Conservation (phyloP, 2,888 invertebrate genomes). For the Craniophora ligustri region DNA sequence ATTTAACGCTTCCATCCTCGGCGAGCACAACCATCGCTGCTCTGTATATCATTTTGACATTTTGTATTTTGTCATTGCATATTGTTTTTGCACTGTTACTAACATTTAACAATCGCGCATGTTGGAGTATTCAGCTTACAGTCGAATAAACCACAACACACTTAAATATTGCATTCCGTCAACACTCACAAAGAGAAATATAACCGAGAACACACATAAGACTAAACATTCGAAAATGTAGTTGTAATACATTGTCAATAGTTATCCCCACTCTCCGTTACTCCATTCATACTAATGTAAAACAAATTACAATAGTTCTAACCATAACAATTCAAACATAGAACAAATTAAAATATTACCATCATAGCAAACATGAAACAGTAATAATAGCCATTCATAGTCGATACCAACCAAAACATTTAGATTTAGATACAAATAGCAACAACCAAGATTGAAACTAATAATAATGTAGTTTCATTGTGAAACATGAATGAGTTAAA, state of each 20-base stretch:
- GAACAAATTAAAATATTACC: slow-evolving; percentile 56
- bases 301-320: slow-evolving; percentile 47
- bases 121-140: slow-evolving; percentile 72
- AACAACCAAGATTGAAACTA: slow-evolving; percentile 45
- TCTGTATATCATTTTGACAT: slow-evolving; percentile 73
- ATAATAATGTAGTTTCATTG: slow-evolving; percentile 56
- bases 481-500: background rate
- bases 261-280: slow-evolving; percentile 31
- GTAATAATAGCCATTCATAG: slow-evolving; percentile 50
- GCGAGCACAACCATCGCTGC: slow-evolving; percentile 78
- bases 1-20: slow-evolving; percentile 84
- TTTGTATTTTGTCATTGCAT: slow-evolving; percentile 74
- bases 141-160: slow-evolving; percentile 71
- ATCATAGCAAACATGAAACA: slow-evolving; percentile 57
- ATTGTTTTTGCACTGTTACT: slow-evolving; percentile 72
- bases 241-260: slow-evolving; percentile 47
- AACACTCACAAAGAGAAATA: slow-evolving; percentile 72
- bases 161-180: slow-evolving; percentile 88
- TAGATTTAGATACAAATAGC: slow-evolving; percentile 58
- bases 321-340: slow-evolving; percentile 58
- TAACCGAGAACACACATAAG: slow-evolving; percentile 74
- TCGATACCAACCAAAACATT: slow-evolving; percentile 50
- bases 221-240: slow-evolving; percentile 62
- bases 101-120: slow-evolving; percentile 76
- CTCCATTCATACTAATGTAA: slow-evolving; percentile 38